phyloP scores from a whole-genome alignment of 2,113 vertebrate genomes.

The Triplophysa dalaica region DNA sequence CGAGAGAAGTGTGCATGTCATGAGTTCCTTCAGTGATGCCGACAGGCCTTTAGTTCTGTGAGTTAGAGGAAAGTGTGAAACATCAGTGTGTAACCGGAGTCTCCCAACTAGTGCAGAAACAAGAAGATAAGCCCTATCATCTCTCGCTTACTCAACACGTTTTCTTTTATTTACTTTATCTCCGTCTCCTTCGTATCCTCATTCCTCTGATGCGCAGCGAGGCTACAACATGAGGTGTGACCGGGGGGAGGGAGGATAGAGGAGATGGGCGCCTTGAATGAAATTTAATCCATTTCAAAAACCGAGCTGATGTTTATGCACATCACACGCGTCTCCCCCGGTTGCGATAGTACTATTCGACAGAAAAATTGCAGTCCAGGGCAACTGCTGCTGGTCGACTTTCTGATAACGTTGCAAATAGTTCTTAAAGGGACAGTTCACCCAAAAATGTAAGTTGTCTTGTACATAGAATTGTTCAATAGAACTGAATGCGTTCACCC shows the following conservation, averaged over 20 bases:
- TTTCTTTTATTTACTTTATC: constrained; percentile 31
- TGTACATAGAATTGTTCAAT: too few relatives aligned
- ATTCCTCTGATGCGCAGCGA: constrained; percentile 9
- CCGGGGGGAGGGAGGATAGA: neutral
- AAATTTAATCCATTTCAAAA: neutral
- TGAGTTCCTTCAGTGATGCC: neutral
- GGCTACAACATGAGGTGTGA: neutral
- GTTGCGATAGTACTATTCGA: neutral
- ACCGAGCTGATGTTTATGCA: neutral
- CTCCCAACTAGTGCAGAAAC: constrained; percentile 23
- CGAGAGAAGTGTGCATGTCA: constrained; percentile 24
- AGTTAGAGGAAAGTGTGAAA: neutral
- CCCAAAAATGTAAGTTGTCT: too few relatives aligned
- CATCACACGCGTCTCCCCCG: too few relatives aligned
- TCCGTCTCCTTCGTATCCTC: constrained; percentile 15
- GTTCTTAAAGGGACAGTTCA: too few relatives aligned
- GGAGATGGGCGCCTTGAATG: neutral
- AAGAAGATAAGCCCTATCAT: constrained; percentile 29
- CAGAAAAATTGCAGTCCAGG: neutral
- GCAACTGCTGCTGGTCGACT: too few relatives aligned
- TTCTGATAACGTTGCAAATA: too few relatives aligned
- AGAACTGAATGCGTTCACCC: too few relatives aligned
- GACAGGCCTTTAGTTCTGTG: constrained; percentile 6
- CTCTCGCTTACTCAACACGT: constrained; percentile 36
- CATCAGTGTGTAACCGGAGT: constrained; percentile 30